These are phyloP conservation scores for Cotesia typhae DNA, from an alignment of 1,140 invertebrate genomes.

Conservation along the genomic window DNA sequence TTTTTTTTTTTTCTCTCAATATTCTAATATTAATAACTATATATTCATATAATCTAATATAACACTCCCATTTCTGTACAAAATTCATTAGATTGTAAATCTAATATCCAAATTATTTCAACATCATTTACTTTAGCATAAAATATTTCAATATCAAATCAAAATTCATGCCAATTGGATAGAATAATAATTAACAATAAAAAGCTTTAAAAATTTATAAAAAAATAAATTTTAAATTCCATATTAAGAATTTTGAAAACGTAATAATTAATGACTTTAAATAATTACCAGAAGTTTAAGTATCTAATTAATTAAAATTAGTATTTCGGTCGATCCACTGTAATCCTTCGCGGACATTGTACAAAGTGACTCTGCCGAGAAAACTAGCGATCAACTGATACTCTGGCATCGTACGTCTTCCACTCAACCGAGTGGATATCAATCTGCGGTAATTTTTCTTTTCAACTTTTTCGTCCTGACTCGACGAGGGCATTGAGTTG, in stretches of 20 bases:
- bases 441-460: conserved; percentile 42
- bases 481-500: background rate
- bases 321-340: conserved; percentile 70
- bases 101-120: too few relatives aligned
- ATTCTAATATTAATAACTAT: too few relatives aligned
- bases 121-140: too few relatives aligned
- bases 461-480: conserved; percentile 6
- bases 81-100: too few relatives aligned
- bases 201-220: background rate
- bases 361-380: conserved; percentile 70
- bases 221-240: background rate
- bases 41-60: too few relatives aligned
- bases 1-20: background rate
- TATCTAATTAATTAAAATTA: conserved; percentile 4
- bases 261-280: too few relatives aligned
- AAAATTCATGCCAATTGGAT: too few relatives aligned
- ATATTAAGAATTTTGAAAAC: background rate
- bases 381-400: conserved; percentile 80
- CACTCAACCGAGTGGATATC: conserved; percentile 50
- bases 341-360: conserved; percentile 70
- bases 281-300: background rate
- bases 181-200: too few relatives aligned
- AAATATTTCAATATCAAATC: too few relatives aligned
- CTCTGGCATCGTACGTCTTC: conserved; percentile 73
- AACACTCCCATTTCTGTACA: too few relatives aligned